Percentiles rank a stretch among this genome's conserved stretches.
phyloP scores from a whole-genome alignment of 2,113 vertebrate species.

The Neoarius graeffei region DNA sequence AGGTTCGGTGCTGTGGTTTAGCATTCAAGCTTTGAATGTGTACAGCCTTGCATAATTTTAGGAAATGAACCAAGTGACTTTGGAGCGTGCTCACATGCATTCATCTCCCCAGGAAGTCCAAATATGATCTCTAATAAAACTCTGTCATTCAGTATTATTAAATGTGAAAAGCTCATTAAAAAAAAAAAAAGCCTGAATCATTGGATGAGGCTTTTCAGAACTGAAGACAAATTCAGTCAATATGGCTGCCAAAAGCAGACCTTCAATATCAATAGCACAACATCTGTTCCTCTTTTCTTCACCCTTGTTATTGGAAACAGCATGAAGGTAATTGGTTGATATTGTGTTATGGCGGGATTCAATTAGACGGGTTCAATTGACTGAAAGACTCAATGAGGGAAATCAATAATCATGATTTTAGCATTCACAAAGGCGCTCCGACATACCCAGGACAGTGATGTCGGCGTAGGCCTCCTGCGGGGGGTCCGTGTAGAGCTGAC shows the following conservation, averaged over 20 bases:
- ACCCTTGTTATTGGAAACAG: slow-evolving; percentile 62
- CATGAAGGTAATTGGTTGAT: slow-evolving; percentile 74
- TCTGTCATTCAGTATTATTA: slow-evolving; percentile 68
- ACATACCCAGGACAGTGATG: slow-evolving; percentile 92
- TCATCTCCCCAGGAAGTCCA: slow-evolving; percentile 74
- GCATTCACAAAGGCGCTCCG: slow-evolving; percentile 34
- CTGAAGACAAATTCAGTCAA: slow-evolving; percentile 72
- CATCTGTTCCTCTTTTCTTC: slow-evolving; percentile 76
- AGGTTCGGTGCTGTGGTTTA: slow-evolving; percentile 1
- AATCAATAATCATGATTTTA: slow-evolving; percentile 51
- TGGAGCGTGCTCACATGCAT: slow-evolving; percentile 73
- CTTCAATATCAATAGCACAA: slow-evolving; percentile 65
- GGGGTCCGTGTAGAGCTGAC: slow-evolving; percentile 98
- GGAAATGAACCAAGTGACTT: slow-evolving; percentile 69
- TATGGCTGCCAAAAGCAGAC: slow-evolving; percentile 71
- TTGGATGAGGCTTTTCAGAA: slow-evolving; percentile 73
- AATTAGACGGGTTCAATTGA: slow-evolving; percentile 69
- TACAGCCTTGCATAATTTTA: slow-evolving; percentile 64
- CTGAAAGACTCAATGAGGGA: slow-evolving; percentile 49
- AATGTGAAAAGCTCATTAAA: slow-evolving; percentile 72
- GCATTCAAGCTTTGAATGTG: slow-evolving; percentile 37
- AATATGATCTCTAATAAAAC: slow-evolving; percentile 71
- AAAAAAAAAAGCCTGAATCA: slow-evolving; percentile 56
- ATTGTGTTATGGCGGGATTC: slow-evolving; percentile 72
- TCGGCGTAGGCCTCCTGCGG: slow-evolving; percentile 96